Conservation (phyloP, 2,888 invertebrate species). For the Eupelmus urozonus region DNA sequence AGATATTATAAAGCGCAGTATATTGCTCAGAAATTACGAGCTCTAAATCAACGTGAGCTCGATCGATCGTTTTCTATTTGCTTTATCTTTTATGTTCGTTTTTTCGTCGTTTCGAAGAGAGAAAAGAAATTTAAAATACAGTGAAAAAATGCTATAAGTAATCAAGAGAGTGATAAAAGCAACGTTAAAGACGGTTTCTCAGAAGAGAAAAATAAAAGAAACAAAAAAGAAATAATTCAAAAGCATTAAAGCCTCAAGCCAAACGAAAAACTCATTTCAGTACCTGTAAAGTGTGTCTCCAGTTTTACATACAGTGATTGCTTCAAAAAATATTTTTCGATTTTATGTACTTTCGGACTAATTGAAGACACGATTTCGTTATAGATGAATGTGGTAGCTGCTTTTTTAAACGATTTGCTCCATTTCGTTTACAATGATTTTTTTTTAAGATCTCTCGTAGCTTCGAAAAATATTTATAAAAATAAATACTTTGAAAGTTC, state of each 20-base stretch:
- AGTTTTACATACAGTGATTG: slow-evolving; percentile 32
- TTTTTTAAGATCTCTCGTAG: slow-evolving; percentile 60
- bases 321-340: slow-evolving; percentile 40
- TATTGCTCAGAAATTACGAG: slow-evolving; percentile 42
- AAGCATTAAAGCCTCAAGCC: slow-evolving; percentile 73
- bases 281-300: slow-evolving; percentile 3
- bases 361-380: slow-evolving; percentile 51
- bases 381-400: slow-evolving; percentile 30
- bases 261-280: slow-evolving; percentile 64
- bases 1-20: slow-evolving; percentile 57
- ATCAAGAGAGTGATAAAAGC: slow-evolving; percentile 44
- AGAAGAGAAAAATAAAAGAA: slow-evolving; percentile 28
- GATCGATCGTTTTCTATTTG: slow-evolving; percentile 42
- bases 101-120: slow-evolving; percentile 53
- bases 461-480: slow-evolving; percentile 75
- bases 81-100: slow-evolving; percentile 34
- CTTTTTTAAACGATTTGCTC: slow-evolving; percentile 45
- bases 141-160: slow-evolving; percentile 34
- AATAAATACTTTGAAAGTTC: slow-evolving; percentile 76
- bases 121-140: slow-evolving; percentile 52
- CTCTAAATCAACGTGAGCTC: slow-evolving; percentile 27
- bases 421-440: slow-evolving; percentile 49
- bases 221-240: slow-evolving; percentile 60
- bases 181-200: slow-evolving; percentile 35
- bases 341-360: slow-evolving; percentile 38